Conservation (phyloP, 2,113 vertebrate species). For the Bagarius yarrelli region DNA sequence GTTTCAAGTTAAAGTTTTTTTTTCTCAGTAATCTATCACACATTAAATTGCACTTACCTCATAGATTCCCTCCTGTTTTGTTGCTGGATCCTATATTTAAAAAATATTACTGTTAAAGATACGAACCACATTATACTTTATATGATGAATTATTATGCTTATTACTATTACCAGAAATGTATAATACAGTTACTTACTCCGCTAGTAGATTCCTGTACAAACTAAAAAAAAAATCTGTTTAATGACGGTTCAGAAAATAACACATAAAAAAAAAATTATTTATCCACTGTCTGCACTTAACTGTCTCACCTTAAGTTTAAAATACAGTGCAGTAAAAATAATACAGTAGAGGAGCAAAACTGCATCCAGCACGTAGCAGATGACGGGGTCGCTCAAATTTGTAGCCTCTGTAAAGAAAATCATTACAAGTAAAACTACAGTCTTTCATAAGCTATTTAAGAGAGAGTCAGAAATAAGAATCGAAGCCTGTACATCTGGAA, state of each 20-base stretch:
- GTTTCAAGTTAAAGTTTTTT: not conserved
- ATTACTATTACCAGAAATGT: not conserved
- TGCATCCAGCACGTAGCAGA: constrained; percentile 88
- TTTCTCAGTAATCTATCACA: not conserved
- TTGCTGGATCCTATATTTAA: not conserved
- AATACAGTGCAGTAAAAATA: constrained; percentile 78
- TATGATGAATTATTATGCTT: not conserved
- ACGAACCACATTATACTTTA: not conserved
- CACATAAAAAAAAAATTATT: too few species aligned
- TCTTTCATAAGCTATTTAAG: not conserved
- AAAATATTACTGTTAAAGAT: not conserved
- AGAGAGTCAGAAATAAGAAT: not conserved
- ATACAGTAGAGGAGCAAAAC: constrained; percentile 84
- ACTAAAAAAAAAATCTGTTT: constrained; percentile 33
- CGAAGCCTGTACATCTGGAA: not conserved
- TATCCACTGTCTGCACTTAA: not conserved
- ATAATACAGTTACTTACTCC: constrained; percentile 28
- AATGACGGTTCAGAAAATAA: not conserved
- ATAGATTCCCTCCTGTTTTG: constrained; percentile 6
- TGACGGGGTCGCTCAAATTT: constrained; percentile 67
- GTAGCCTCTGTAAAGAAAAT: constrained; percentile 33
- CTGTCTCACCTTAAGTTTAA: constrained; percentile 81
- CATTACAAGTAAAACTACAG: not conserved
- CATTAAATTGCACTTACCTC: constrained; percentile 3
- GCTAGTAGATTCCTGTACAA: constrained; percentile 8